Evolutionary conservation across 2,888 invertebrate genomes (phyloP).

Genomic region (Ophraella communa): DNA sequence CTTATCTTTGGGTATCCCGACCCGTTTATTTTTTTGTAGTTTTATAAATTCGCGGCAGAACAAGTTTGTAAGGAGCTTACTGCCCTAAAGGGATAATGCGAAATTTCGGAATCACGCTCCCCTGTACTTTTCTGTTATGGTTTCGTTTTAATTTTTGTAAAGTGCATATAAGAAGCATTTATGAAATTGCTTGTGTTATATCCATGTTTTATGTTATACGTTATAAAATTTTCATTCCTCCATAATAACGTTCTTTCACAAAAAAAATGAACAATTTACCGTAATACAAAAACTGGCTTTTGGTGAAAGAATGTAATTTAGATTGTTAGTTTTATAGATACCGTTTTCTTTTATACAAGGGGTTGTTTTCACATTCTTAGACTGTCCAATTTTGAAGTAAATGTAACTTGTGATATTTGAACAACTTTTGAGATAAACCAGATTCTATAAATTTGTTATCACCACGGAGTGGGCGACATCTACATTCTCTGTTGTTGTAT

Average conservation of each 20-base stretch:
- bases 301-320: not conserved
- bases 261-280: not conserved
- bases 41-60: constrained; percentile 1
- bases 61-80: constrained; percentile 12
- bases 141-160: constrained; percentile 11
- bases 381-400: too few relatives aligned
- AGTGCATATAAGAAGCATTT: not conserved
- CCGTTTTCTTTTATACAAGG: too few relatives aligned
- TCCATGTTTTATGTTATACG: not conserved
- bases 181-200: not conserved
- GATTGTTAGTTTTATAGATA: not conserved
- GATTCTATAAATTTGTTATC: too few relatives aligned
- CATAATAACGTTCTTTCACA: not conserved
- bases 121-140: constrained; percentile 7
- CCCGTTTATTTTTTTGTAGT: constrained; percentile 10
- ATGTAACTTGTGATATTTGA: too few relatives aligned
- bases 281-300: not conserved
- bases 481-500: too few relatives aligned
- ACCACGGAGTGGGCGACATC: too few relatives aligned
- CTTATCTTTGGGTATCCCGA: constrained; percentile 13
- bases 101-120: constrained; percentile 2
- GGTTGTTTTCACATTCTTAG: too few relatives aligned
- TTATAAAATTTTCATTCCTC: not conserved
- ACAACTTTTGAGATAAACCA: too few relatives aligned
- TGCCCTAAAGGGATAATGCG: constrained; percentile 19